Evolutionary conservation across 2,113 vertebrate species (phyloP), one percentile per base, ranked within the genome.

Genomic region (Lichenostomus cassidix): DNA sequence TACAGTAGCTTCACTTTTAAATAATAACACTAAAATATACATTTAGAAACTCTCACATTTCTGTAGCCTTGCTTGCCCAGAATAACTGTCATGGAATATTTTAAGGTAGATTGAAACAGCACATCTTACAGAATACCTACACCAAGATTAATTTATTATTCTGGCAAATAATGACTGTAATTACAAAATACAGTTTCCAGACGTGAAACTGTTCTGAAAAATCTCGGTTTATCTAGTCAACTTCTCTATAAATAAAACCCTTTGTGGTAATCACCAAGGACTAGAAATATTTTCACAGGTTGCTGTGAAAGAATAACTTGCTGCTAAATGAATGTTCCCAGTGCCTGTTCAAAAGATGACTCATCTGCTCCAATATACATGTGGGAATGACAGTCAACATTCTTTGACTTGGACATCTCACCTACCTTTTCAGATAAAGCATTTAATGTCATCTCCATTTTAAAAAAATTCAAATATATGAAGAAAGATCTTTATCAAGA

Each of bases 221-320:
- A 78, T 47, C 60, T 11, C 52, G 49, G 52, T 90, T 95, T 95
- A 90, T 63, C 53, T 73, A 46, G 67, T 77, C 55, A 75, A 8
- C 52, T 65, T 70, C 27, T 76, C 73, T 86, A 50, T 70, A 95
- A 83, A 90, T 79, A 95, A 91, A 87, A 59, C 5, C 29, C 49
- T 93, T 90, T 25, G 42, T 77, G 50, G 39, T 58, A 91, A 89
- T 79, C 84, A 77, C 56, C 49, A 60, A 82, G 78, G 60, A 78
- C 67, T 73, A 88, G 83, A 92, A 91, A 83, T 81, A 89, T 55
- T 90, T 94, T 96, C 89, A 88, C 71, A 95, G 89, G 90, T 95
- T 91, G 55, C 85, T 88, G 42, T 78, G 90, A 91, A 94, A 88
- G 88, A 96, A 74, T 88, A 83, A 83, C 74, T 93, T 27, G 64